Conservation (phyloP, 1,140 invertebrate genomes). For the Penaeus chinensis region DNA sequence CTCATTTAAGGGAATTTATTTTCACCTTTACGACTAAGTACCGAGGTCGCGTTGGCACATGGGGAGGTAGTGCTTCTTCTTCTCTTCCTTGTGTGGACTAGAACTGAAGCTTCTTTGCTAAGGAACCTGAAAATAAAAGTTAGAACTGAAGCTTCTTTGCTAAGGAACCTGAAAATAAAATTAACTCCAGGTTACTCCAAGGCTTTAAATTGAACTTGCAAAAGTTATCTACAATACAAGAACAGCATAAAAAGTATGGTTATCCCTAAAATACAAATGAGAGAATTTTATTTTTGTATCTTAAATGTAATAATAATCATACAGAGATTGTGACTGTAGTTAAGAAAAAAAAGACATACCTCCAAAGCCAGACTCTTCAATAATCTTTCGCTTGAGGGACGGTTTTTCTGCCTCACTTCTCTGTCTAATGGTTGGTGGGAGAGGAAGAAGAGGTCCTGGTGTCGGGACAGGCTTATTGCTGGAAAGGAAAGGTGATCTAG, state of each 20-base stretch:
- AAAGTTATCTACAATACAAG: no score
- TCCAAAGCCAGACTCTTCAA: slow-evolving; percentile 77
- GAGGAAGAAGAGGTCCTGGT: slow-evolving; percentile 81
- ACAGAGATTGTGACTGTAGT: not conserved
- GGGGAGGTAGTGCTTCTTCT: not conserved
- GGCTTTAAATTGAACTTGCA: no score
- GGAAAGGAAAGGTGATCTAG: not conserved
- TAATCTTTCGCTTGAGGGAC: slow-evolving; percentile 80
- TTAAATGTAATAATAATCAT: not conserved
- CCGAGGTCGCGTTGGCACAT: no score
- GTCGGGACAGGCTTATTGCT: slow-evolving; percentile 89
- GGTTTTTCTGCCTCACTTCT: slow-evolving; percentile 75
- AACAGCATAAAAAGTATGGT: not conserved
- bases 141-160: slow-evolving; percentile 58
- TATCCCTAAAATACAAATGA: not conserved
- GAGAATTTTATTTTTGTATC: not conserved
- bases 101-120: slow-evolving; percentile 59
- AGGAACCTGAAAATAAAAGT: slow-evolving; percentile 52
- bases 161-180: slow-evolving; percentile 25
- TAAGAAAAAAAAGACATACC: slow-evolving; percentile 63
- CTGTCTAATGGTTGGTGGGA: slow-evolving; percentile 76
- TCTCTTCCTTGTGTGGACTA: slow-evolving; percentile 2
- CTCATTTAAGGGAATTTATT: no score
- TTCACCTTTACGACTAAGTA: not conserved
- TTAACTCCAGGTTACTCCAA: not conserved